Base-by-base conservation (phyloP, 1,140 invertebrate species). In the Steinernema khuongi region DNA sequence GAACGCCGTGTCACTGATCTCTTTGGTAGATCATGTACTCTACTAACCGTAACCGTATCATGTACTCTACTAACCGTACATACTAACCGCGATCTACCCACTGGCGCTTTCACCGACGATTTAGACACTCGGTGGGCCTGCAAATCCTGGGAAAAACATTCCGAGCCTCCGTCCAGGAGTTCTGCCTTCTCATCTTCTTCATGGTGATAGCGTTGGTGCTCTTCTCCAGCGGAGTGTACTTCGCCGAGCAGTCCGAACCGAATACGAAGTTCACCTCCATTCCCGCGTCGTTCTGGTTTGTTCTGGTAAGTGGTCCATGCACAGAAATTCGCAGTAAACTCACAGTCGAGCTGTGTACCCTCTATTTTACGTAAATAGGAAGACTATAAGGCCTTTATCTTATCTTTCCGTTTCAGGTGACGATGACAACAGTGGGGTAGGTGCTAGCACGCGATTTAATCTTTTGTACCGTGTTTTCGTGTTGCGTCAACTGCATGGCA, bases 131-230 rank as follows among this genome's bases (percentile, higher is more conserved):
- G 87, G 96, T 96, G 89, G 94, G 94, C 85, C 90, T 97, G 82
- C 94, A 96, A 89, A 97, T 97, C 86, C 90, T 97, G 84, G 94
- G 94, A 83, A 92, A 96, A 86, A 99, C 97, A 81, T 91, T 99
- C 85, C 97, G 96, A 89, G 96, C 97, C 86, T 98, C 95, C 85
- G 96, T 99, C 93, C 91, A 96, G 88, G 97, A 99, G 90, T 91
- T 99, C 85, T 95, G 94, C 87, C 90, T 99, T 87, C 92, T 99
- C 88, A 99, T 99, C 1, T 84, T 84, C 76, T 84, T 84, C 75
- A 85, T 84, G 82, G 80, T 71, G 18, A 97, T 97, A 87, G 94
- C 94, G 88, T 93, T 97, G 87, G 93, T 97, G 85, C 91, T 98
- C 86, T 98, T 97, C 90, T 95, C 94, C 82, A 94, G 92, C 88